Base-by-base conservation (phyloP, 2,113 vertebrate genomes). In the Ellobius talpinus region DNA sequence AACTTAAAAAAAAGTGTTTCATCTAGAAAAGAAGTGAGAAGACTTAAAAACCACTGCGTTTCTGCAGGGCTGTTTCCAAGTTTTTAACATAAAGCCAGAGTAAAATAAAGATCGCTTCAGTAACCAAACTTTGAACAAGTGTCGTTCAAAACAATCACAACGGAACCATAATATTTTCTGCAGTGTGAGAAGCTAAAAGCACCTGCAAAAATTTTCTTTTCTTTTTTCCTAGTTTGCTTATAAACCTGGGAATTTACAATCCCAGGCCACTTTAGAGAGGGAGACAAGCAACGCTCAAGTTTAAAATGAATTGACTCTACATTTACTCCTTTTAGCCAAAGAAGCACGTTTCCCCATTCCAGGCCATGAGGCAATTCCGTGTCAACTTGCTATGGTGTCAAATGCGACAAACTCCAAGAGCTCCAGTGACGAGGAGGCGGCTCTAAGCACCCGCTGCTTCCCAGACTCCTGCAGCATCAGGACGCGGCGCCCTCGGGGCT, bases 11-110 rank as follows among this genome's bases (percentile, higher is more conserved):
- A 96, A 94, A 36, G 68, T 97, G 94, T 97, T 97, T 97, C 86
- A 91, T 94, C 19, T 96, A 87, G 95, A 92, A 97, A 92, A 97
- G 97, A 78, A 95, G 97, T 97, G 95, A 97, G 95, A 98, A 98
- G 96, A 90, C 94, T 88, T 92, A 58, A 78, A 93, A 97, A 94
- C 82, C 93, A 94, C 16, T 42, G 70, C 2, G 19, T n/a, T 84
- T 87, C 84, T 89, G 72, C 76, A 87, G 84, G 29, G 72, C 50
- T 45, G 66, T 91, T 98, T 95, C 82, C 96, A 97, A 96, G 65
- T 73, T 87, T 65, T 95, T 94, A 94, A 89, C 77, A 87, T 85
- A 96, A 96, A 92, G 61, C 45, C 23, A 92, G 74, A 13, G 65
- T 81, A 92, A 96, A 95, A 93, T 87, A 94, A 85, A 97, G 74